Conservation (phyloP, 2,888 invertebrate genomes). For the Drepanosiphum platanoidis region DNA sequence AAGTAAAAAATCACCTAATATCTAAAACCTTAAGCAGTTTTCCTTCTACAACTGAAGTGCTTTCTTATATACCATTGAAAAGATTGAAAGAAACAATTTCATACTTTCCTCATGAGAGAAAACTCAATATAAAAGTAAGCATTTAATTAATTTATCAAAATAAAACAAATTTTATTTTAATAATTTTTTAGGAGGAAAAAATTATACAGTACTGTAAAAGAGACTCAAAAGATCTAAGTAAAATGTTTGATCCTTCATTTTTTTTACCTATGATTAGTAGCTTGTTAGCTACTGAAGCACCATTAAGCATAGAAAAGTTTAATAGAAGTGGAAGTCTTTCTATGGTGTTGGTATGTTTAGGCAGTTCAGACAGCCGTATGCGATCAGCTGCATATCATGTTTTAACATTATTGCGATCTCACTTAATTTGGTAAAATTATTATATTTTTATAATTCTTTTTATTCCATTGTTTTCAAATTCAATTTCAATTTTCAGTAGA, state of each 20-base stretch:
- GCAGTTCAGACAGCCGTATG: slow-evolving; percentile 75
- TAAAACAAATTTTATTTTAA: background rate
- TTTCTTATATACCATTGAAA: slow-evolving; percentile 57
- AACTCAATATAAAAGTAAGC: slow-evolving; percentile 63
- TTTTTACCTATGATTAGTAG: slow-evolving; percentile 81
- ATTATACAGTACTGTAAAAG: background rate
- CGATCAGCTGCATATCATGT: slow-evolving; percentile 80
- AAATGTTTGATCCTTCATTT: slow-evolving; percentile 84
- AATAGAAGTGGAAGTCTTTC: slow-evolving; percentile 78
- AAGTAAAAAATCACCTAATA: slow-evolving; percentile 68
- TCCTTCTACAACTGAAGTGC: slow-evolving; percentile 63
- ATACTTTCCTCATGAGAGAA: slow-evolving; percentile 64
- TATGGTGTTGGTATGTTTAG: slow-evolving; percentile 76
- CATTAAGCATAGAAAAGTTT: slow-evolving; percentile 78
- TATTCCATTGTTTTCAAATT: background rate
- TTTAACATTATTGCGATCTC: slow-evolving; percentile 78
- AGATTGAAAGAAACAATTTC: slow-evolving; percentile 59
- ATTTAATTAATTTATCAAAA: background rate
- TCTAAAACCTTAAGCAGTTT: slow-evolving; percentile 65
- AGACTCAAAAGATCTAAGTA: slow-evolving; percentile 61
- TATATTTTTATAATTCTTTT: background rate
- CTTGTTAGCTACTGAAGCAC: slow-evolving; percentile 79
- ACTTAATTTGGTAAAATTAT: slow-evolving; percentile 73
- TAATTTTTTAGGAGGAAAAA: slow-evolving; percentile 43
- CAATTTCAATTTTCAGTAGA: slow-evolving; percentile 66